Evolutionary conservation across 2,888 invertebrate species (phyloP).

Genomic region (Epistrophella euchroma): DNA sequence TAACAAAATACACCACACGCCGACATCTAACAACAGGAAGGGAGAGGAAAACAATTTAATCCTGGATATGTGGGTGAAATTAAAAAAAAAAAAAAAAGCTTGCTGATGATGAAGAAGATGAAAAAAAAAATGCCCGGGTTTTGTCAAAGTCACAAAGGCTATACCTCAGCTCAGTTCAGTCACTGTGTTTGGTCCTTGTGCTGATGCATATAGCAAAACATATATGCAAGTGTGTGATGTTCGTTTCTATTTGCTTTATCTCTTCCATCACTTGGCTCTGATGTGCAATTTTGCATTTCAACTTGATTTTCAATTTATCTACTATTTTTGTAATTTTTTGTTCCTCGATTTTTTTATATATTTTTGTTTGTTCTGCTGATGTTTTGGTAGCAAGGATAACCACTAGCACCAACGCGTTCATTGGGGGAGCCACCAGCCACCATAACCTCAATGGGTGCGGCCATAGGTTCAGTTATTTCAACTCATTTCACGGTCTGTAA

Average conservation of each 20-base stretch:
- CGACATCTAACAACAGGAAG: conserved; percentile 4
- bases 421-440: conserved; percentile 45
- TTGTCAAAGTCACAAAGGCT: conserved; percentile 74
- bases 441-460: conserved; percentile 45
- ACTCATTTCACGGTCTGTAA: conserved; percentile 74
- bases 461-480: conserved; percentile 63
- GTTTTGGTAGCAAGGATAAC: conserved; percentile 46
- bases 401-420: conserved; percentile 55
- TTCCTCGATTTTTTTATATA: not conserved
- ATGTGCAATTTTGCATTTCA: conserved; percentile 67
- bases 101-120: conserved; percentile 33
- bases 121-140: conserved; percentile 51
- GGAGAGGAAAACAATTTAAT: conserved; percentile 68
- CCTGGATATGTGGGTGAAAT: conserved; percentile 70
- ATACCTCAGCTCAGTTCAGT: conserved; percentile 46
- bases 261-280: conserved; percentile 14
- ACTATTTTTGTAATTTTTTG: conserved; percentile 42
- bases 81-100: conserved; percentile 24
- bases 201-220: conserved; percentile 33
- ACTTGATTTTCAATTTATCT: conserved; percentile 75
- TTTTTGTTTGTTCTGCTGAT: conserved; percentile 18
- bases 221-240: conserved; percentile 31
- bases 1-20: conserved; percentile 63
- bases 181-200: conserved; percentile 25
- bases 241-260: conserved; percentile 63